These are phyloP conservation scores for Sparus aurata DNA, from an alignment of 2,797 vertebrate genomes.

Conservation along the genomic window DNA sequence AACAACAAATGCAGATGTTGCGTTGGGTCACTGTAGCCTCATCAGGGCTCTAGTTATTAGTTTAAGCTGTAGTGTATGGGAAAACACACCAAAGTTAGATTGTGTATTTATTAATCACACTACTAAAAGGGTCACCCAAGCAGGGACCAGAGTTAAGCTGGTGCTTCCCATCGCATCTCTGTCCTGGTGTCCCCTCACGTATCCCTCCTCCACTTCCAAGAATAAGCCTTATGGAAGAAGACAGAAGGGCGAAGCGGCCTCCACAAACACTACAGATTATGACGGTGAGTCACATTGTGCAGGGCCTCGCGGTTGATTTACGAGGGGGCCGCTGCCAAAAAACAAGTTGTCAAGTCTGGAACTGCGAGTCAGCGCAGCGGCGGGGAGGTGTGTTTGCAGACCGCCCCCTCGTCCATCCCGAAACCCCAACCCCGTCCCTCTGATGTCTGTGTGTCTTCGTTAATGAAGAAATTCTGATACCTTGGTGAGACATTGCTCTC, in stretches of 20 bases:
- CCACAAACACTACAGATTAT: constrained; percentile 66
- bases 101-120: not conserved
- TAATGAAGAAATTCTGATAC: constrained; percentile 91
- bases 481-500: constrained; percentile 89
- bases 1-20: constrained; percentile 61
- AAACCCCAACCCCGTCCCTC: constrained; percentile 74
- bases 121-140: not conserved
- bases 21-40: constrained; percentile 33
- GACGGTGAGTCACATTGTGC: constrained; percentile 73
- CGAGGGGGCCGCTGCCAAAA: constrained; percentile 72
- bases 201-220: constrained; percentile 69
- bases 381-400: constrained; percentile 83
- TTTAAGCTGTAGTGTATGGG: not conserved
- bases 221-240: constrained; percentile 50
- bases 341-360: constrained; percentile 83
- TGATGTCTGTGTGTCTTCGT: constrained; percentile 89
- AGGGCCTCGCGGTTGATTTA: constrained; percentile 77
- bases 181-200: constrained; percentile 44
- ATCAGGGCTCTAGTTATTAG: not conserved
- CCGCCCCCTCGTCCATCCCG: constrained; percentile 62
- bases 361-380: constrained; percentile 67
- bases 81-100: not conserved
- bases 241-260: constrained; percentile 50
- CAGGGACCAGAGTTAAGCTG: not conserved
- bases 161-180: not conserved